A percentile compares a stretch with the other conserved stretches of the same genome.
These are phyloP conservation scores for Poecilobothrus nobilitatus DNA, from an alignment of 2,888 invertebrate species.

Conservation along the genomic window DNA sequence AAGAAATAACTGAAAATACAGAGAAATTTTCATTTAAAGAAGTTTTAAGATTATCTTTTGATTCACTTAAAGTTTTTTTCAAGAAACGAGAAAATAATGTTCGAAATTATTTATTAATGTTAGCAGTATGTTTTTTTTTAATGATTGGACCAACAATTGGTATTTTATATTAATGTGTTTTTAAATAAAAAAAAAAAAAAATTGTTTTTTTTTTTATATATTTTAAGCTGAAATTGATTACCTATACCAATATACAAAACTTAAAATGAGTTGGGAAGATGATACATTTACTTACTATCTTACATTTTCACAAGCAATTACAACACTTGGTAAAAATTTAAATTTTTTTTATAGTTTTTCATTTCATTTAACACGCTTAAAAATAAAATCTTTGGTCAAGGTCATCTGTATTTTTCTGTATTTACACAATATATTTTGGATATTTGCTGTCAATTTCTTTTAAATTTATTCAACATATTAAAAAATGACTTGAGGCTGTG, in stretches of 20 bases:
- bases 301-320: conserved; percentile 35
- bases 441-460: no score
- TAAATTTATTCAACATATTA: no score
- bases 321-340: conserved; percentile 29
- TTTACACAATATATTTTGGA: no score
- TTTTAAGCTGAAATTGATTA: conserved; percentile 37
- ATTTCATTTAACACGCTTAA: no score
- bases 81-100: conserved; percentile 36
- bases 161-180: conserved; percentile 9
- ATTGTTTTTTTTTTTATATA: no score
- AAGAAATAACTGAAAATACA: conserved; percentile 15
- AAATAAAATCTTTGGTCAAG: no score
- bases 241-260: conserved; percentile 37
- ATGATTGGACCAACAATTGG: conserved; percentile 37
- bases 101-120: conserved; percentile 32
- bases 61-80: conserved; percentile 36
- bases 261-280: conserved; percentile 40
- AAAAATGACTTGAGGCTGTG: no score
- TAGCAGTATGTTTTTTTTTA: conserved; percentile 36
- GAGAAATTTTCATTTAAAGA: conserved; percentile 28
- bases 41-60: conserved; percentile 32
- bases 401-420: no score
- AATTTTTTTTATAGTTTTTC: no score
- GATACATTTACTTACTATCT: conserved; percentile 36
- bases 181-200: no score